Conservation (phyloP, 2,113 vertebrate genomes). For the Lutjanus erythropterus region DNA sequence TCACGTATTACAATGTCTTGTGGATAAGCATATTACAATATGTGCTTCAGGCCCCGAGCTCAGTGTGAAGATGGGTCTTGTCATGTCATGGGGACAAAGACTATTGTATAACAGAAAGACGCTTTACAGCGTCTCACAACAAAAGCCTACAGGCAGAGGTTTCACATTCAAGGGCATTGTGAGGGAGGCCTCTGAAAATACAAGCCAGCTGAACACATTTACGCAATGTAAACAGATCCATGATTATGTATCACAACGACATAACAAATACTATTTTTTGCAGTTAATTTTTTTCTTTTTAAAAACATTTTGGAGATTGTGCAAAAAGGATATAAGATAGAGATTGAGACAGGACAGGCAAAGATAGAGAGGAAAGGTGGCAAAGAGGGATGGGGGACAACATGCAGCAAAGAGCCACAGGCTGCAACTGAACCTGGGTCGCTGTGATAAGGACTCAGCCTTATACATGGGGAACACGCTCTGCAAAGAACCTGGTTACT, state of each 20-base stretch:
- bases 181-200: slow-evolving; percentile 6
- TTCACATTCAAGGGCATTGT: slow-evolving; percentile 17
- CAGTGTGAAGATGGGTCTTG: slow-evolving; percentile 24
- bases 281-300: no score
- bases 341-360: no score
- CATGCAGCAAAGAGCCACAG: no score
- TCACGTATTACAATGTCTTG: slow-evolving; percentile 59
- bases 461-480: no score
- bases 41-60: slow-evolving; percentile 35
- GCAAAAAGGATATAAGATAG: no score
- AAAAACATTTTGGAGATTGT: no score
- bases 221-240: neutral
- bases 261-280: neutral
- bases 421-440: no score
- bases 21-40: slow-evolving; percentile 58
- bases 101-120: slow-evolving; percentile 37
- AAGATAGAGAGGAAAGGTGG: no score
- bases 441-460: no score
- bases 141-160: slow-evolving; percentile 23
- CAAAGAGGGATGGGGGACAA: no score
- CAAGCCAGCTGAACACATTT: slow-evolving; percentile 6
- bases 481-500: neutral
- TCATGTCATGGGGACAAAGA: slow-evolving; percentile 56
- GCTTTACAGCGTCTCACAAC: slow-evolving; percentile 20
- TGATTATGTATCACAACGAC: neutral